Percentiles rank a stretch among this genome's conserved stretches.
phyloP scores from a whole-genome alignment of 2,797 vertebrate genomes.

The Luscinia luscinia region DNA sequence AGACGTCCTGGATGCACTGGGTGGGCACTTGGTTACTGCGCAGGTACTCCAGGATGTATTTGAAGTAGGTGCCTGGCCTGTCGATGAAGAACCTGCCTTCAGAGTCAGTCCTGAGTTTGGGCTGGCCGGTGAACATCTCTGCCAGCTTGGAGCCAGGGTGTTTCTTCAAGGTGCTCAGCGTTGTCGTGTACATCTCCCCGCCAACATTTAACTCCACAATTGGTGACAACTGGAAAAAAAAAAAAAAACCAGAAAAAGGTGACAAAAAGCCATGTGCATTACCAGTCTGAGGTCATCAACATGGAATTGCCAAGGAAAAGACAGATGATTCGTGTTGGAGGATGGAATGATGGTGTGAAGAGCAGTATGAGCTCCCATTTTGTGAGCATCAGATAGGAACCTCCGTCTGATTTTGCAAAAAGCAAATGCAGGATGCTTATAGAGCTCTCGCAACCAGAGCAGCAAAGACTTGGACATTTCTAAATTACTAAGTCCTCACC shows the following conservation, averaged over 20 bases:
- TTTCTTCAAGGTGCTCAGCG: conserved; percentile 83
- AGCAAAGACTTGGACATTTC: not conserved
- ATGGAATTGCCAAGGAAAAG: not conserved
- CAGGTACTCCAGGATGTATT: conserved; percentile 88
- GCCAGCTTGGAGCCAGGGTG: conserved; percentile 85
- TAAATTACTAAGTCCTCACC: not conserved
- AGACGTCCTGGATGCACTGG: conserved; percentile 82
- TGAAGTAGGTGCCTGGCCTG: conserved; percentile 86
- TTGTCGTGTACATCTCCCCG: conserved; percentile 86
- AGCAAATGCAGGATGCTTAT: not conserved
- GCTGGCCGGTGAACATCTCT: conserved; percentile 79
- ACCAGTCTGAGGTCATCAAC: not conserved
- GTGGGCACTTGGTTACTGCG: conserved; percentile 83
- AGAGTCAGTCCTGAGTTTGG: conserved; percentile 73
- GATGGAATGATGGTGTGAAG: not conserved
- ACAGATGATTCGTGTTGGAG: not conserved
- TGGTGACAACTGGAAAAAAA: conserved; percentile 46
- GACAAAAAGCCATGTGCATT: not conserved
- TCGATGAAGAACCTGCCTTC: conserved; percentile 90
- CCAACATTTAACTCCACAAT: conserved; percentile 89
- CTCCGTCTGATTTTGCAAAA: not conserved
- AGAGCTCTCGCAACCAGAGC: not conserved
- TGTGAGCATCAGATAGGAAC: not conserved
- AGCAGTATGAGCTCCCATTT: not conserved
- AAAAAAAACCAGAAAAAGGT: not conserved